Percentiles rank a stretch among this genome's conserved stretches.
Evolutionary conservation across 1,140 invertebrate species (phyloP).

Genomic region (Cydia amplana): DNA sequence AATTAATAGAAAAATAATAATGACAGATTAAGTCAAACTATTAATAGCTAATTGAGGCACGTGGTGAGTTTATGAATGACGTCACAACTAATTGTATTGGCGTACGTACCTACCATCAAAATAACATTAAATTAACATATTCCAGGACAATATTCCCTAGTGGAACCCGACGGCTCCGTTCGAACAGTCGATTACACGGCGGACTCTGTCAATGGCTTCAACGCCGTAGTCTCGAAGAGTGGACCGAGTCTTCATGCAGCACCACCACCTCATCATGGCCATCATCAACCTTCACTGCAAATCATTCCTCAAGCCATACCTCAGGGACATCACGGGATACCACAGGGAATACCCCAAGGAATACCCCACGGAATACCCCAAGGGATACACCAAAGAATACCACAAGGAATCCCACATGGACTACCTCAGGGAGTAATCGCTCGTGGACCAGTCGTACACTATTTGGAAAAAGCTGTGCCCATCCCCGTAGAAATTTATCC

Average conservation of each 20-base stretch:
- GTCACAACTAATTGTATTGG: too few species aligned
- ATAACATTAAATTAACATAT: conserved; percentile 33
- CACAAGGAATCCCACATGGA: conserved; percentile 38
- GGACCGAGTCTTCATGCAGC: conserved; percentile 77
- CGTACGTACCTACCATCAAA: neutral
- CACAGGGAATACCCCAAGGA: neutral
- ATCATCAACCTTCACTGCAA: neutral
- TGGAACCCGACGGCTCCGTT: conserved; percentile 85
- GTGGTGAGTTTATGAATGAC: too few species aligned
- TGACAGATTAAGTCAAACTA: too few species aligned
- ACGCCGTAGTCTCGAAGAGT: conserved; percentile 80
- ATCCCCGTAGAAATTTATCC: conserved; percentile 56
- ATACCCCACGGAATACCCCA: neutral
- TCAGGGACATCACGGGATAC: neutral
- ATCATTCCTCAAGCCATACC: conserved; percentile 1
- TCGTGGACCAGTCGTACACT: conserved; percentile 40
- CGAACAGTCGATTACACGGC: conserved; percentile 84
- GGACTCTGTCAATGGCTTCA: conserved; percentile 80
- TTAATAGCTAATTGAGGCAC: too few species aligned
- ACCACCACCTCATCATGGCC: conserved; percentile 40
- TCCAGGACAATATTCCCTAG: conserved; percentile 82
- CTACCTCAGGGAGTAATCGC: conserved; percentile 15
- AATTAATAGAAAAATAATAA: too few species aligned
- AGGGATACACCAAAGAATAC: neutral
- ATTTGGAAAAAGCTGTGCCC: conserved; percentile 53